Evolutionary conservation across 2,797 vertebrate genomes (phyloP).

Genomic region (Pseudomugil tenellus): DNA sequence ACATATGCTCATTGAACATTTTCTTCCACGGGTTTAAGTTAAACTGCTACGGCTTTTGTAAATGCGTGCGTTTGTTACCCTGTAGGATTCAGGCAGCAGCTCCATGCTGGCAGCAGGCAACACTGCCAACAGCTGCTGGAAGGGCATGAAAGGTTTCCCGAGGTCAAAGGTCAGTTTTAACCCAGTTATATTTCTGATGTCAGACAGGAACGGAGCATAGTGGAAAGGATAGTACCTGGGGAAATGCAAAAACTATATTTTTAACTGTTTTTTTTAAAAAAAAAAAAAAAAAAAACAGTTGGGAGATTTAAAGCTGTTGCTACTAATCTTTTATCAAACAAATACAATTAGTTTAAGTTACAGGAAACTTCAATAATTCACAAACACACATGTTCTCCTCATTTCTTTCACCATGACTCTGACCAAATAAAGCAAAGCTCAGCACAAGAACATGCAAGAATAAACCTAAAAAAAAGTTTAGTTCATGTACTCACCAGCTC

Average conservation of each 20-base stretch:
- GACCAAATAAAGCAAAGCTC: not conserved
- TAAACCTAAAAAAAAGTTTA: not conserved
- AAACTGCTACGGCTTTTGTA: not conserved
- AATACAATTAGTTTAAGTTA: not conserved
- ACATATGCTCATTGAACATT: not conserved
- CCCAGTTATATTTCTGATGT: conserved; percentile 88
- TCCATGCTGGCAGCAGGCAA: conserved; percentile 95
- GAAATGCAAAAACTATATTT: not conserved
- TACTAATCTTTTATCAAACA: not conserved
- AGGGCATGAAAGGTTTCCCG: conserved; percentile 95
- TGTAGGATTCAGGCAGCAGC: conserved; percentile 90
- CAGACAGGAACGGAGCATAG: conserved; percentile 97
- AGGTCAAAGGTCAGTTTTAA: conserved; percentile 91
- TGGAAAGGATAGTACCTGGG: conserved; percentile 95
- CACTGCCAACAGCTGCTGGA: conserved; percentile 95
- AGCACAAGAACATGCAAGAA: not conserved
- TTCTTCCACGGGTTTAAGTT: not conserved
- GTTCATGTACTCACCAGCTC: conserved; percentile 90
- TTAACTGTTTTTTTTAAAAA: too few species aligned
- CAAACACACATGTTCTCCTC: not conserved
- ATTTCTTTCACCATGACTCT: too few species aligned
- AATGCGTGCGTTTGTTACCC: conserved; percentile 79
- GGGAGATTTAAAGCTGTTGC: not conserved
- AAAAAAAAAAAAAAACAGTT: not conserved
- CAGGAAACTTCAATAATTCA: not conserved